Evolutionary conservation across 2,888 invertebrate genomes (phyloP), one percentile per base, ranked within the genome.

Genomic region (Dromius quadrimaculatus): DNA sequence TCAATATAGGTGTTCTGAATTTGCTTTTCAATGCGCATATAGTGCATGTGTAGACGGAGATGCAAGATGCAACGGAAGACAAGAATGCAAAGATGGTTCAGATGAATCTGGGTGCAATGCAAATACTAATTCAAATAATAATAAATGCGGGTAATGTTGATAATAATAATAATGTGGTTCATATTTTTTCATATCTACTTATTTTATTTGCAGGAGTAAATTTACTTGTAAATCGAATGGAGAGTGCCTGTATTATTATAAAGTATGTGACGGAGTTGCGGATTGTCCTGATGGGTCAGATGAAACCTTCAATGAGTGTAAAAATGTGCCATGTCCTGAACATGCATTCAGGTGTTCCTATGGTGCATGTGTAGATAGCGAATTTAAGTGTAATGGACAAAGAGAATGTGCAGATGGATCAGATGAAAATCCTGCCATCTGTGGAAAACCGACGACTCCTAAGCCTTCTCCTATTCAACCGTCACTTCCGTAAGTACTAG

Each of bases 321-420:
- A 34, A 13, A 13, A 41, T 20, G 23, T 71, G 5, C 57, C 28
- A 17, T 72, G 72, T 17, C 72, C 63, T 8, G 50, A 62, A 3
- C 85, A 84, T 74, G 83, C 87, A 62, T 89, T 87, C 79, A 86
- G 86, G 41, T 89, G 89, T 76, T 82, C 83, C 0, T 89, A 89
- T 74, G 89, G 89, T 1, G 89, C 86, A 0, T 89, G 89, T 73
- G 84, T 88, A 0, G 87, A 88, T 73, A 83, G 84, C 9, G 83
- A 85, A 13, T 77, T 82, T 0, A 80, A 81, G 23, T 89, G 89
- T 72, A 83, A 85, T 73, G 82, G 81, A 0, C 70, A 77, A 11
- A 71, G 76, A 57, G 81, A 85, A 59, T 85, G 85, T 72, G 73
- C 78, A n/a, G 85, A 85, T 70, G 79, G 79, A 19, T 84, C 84